Conservation (phyloP, 2,797 vertebrate genomes). For the Fistularia commersonii region DNA sequence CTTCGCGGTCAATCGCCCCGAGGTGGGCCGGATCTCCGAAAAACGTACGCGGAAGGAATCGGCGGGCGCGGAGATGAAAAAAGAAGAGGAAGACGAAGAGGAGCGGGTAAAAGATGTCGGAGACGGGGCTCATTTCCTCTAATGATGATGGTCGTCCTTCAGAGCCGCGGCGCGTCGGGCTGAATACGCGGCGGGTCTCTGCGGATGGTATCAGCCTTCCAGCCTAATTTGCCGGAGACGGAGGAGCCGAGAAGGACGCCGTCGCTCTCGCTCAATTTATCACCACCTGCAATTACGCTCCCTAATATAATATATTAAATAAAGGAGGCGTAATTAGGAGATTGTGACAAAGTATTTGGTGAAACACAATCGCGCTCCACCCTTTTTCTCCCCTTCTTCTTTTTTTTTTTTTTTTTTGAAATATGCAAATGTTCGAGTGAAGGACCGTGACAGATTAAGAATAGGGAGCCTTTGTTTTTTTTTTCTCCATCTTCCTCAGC, state of each 20-base stretch:
- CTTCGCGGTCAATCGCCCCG: too few species aligned
- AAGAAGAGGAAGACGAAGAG: background rate
- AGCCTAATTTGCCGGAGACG: constrained; percentile 78
- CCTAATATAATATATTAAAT: constrained; percentile 54
- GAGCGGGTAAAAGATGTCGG: constrained; percentile 45
- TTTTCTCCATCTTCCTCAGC: too few species aligned
- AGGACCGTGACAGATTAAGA: too few species aligned
- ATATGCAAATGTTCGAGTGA: too few species aligned
- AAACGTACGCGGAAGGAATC: too few species aligned
- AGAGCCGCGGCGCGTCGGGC: constrained; percentile 55
- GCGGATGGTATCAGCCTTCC: constrained; percentile 59
- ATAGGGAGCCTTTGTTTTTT: too few species aligned
- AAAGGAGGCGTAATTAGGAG: constrained; percentile 45
- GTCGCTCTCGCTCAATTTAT: constrained; percentile 63
- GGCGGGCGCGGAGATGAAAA: background rate
- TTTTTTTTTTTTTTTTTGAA: too few species aligned
- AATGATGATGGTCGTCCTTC: constrained; percentile 67
- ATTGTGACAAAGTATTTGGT: too few species aligned
- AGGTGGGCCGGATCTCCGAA: too few species aligned
- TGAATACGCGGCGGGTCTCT: constrained; percentile 55
- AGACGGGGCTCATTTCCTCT: constrained; percentile 63
- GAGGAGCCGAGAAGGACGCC: constrained; percentile 70
- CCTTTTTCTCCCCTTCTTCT: too few species aligned
- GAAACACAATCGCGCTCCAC: too few species aligned
- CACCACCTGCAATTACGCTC: constrained; percentile 62